Percentiles rank a stretch among this genome's conserved stretches.
Conservation (phyloP, 1,140 invertebrate species). For the Atopsyche davidsoni region DNA sequence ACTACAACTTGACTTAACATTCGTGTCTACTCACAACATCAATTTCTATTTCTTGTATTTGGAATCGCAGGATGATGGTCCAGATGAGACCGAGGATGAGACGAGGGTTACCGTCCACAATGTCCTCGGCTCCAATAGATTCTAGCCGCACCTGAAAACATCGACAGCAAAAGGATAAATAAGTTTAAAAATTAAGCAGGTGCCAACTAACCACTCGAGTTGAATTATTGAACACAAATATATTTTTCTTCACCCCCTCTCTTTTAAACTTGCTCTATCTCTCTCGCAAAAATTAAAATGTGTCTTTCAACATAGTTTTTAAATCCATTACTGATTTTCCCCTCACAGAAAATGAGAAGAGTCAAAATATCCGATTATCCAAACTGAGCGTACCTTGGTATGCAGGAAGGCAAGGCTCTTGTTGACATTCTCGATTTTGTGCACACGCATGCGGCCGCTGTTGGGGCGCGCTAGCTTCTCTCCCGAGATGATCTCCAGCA, state of each 20-base stretch:
- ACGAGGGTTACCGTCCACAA: constrained; percentile 94
- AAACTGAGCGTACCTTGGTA: constrained; percentile 86
- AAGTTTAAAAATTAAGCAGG: not conserved
- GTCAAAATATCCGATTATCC: no score
- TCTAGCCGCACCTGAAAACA: constrained; percentile 78
- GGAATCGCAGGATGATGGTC: constrained; percentile 96
- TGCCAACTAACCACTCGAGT: no score
- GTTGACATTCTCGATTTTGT: constrained; percentile 99
- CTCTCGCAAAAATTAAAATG: not conserved
- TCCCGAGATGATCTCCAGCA: constrained; percentile 98
- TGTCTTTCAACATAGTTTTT: no score
- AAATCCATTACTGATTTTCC: no score
- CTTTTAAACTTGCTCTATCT: not conserved
- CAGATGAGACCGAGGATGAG: constrained; percentile 97
- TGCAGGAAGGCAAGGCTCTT: constrained; percentile 96
- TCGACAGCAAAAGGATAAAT: not conserved
- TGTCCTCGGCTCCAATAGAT: constrained; percentile 98
- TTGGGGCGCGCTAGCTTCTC: constrained; percentile 96
- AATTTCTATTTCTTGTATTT: constrained; percentile 98
- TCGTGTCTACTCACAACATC: constrained; percentile 85
- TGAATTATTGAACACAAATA: no score
- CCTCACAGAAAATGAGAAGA: no score
- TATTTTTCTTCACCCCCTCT: no score
- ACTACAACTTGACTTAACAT: no score
- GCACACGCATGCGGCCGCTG: constrained; percentile 93